Base-by-base conservation (phyloP, 92 coral and sea anemone species). In the Epizoanthus stellaris region DNA sequence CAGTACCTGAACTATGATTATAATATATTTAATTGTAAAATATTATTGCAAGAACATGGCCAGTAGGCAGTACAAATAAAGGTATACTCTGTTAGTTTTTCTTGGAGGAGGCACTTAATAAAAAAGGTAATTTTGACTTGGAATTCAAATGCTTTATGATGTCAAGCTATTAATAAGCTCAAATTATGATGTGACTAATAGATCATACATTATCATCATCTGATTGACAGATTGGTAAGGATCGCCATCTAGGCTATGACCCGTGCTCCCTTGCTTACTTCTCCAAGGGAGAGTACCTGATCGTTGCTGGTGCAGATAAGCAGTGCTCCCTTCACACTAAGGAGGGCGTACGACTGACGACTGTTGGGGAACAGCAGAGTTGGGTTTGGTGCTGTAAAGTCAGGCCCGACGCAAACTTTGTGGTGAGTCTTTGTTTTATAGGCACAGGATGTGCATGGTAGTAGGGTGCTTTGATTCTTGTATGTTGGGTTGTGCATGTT, bases 321-420 rank as follows among this genome's bases (percentile, higher is more conserved):
- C 95, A 96, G 98, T 96, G 98, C 82, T 80, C 98, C 57, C 88
- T 96, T 61, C 94, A 96, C 84, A 96, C 98, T 73, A 94, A 94
- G 87, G 98, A 96, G 74, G 98, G 98, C 0, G 98, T 96, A 20
- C 85, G 90, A 42, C 70, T 96, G 75, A 95, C 98, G 1, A 80
- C 95, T 53, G 73, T 96, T 13, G 98, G 98, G 64, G 98, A 96
- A 77, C 98, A 94, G 17, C 96, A 96, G 82, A 93, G 98, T 59
- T 96, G 98, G 98, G 91, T 96, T 40, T 96, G 98, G 98, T 94
- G 96, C 67, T 96, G 98, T 70, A 89, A 89, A 85, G 98, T 94
- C 65, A 88, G 98, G 73, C 98, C 98, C 25, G 98, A 95, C 61
- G 93, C 98, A 61, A 94, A 94, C 86, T 96, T 88, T 94, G 98